Evolutionary conservation across 2,797 vertebrate species (phyloP).

Genomic region (Brachymystax lenok): DNA sequence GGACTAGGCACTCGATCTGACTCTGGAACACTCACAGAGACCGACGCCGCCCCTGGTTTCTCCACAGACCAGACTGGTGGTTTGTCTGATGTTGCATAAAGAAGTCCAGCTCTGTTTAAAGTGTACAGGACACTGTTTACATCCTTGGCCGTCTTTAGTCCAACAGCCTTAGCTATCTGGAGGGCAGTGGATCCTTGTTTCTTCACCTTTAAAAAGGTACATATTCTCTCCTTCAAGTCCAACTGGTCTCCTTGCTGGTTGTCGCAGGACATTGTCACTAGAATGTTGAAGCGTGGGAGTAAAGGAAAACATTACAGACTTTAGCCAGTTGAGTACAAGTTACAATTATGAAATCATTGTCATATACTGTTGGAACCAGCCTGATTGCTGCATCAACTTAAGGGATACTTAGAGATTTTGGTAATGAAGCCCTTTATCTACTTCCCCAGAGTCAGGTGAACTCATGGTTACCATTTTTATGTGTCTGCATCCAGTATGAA

Average conservation of each 20-base stretch:
- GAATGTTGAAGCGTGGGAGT: neutral
- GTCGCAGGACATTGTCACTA: neutral
- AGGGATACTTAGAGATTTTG: too few species aligned
- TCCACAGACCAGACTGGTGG: conserved; percentile 29
- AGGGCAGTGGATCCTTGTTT: neutral
- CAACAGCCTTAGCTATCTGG: conserved; percentile 15
- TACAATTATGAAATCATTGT: neutral
- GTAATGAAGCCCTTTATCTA: too few species aligned
- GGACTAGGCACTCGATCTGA: neutral
- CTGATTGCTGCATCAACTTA: too few species aligned
- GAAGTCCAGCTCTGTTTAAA: neutral
- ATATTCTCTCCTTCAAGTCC: conserved; percentile 8
- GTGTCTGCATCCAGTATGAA: too few species aligned
- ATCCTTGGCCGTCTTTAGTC: neutral
- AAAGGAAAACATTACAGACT: neutral
- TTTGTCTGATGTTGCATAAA: rapidly evolving
- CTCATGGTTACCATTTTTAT: too few species aligned
- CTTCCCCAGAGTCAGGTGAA: too few species aligned
- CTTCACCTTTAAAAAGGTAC: neutral
- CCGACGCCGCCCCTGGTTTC: neutral
- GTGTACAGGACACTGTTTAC: conserved; percentile 28
- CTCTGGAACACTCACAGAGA: neutral
- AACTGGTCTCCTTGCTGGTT: neutral
- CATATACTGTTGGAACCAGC: too few species aligned
- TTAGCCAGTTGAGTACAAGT: neutral